Percentiles rank a stretch among this genome's conserved stretches.
These are phyloP conservation scores for Aspidoscelis tigris DNA, from an alignment of 2,113 vertebrate genomes.

Conservation along the genomic window DNA sequence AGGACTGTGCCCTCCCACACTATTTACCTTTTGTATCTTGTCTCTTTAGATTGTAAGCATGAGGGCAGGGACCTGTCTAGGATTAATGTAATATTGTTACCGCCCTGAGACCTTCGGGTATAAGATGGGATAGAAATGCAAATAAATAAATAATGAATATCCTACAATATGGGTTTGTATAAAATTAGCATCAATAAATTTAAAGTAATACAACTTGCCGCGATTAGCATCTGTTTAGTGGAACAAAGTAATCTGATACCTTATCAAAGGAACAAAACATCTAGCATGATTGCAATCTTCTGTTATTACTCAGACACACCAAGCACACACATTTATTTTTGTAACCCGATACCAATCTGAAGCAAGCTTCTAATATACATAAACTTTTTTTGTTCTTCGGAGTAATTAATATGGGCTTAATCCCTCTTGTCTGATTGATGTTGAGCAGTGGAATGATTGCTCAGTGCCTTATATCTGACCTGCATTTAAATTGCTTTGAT, in stretches of 20 bases:
- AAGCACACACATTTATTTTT: slow-evolving; percentile 13
- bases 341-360: slow-evolving; percentile 1
- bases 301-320: not conserved
- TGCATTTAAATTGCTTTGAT: not conserved
- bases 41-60: too few relatives aligned
- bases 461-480: slow-evolving; percentile 2
- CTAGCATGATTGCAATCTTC: not conserved
- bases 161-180: not conserved
- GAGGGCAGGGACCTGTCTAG: too few relatives aligned
- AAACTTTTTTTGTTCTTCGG: slow-evolving; percentile 28
- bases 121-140: too few relatives aligned
- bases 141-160: not conserved
- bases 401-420: not conserved
- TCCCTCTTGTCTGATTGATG: slow-evolving; percentile 4
- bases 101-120: too few relatives aligned
- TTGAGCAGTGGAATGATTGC: not conserved
- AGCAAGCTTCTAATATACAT: not conserved
- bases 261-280: slow-evolving; percentile 3
- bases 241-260: slow-evolving; percentile 4
- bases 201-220: not conserved
- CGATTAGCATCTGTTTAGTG: not conserved
- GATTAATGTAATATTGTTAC: too few relatives aligned
- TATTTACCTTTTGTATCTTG: too few relatives aligned
- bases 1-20: too few relatives aligned
- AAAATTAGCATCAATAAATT: not conserved